These are phyloP conservation scores for Crotophaga sulcirostris DNA, from an alignment of 2,113 vertebrate genomes.

Conservation along the genomic window DNA sequence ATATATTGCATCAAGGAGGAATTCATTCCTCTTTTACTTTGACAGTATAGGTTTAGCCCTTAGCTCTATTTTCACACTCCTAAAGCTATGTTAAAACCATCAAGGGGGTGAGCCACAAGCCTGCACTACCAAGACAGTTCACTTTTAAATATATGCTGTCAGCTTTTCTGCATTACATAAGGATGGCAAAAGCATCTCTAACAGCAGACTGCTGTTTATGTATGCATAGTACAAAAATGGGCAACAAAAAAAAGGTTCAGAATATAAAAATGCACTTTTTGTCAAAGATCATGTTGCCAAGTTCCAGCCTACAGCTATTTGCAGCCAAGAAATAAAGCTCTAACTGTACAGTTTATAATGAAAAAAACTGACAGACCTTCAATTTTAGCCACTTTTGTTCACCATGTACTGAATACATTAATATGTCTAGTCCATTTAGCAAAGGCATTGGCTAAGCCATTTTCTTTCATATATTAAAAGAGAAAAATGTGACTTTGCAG, in stretches of 20 bases:
- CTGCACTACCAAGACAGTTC: background rate
- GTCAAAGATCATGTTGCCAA: background rate
- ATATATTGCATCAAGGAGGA: background rate
- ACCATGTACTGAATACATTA: accelerated
- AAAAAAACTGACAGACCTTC: background rate
- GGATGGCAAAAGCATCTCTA: background rate
- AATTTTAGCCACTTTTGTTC: background rate
- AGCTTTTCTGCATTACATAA: background rate
- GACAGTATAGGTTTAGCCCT: background rate
- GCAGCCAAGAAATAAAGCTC: background rate
- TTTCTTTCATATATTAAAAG: background rate
- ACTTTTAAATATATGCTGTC: background rate
- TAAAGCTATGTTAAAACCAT: background rate
- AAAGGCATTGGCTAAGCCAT: background rate
- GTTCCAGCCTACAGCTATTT: slow-evolving; percentile 3
- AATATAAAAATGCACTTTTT: background rate
- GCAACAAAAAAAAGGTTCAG: background rate
- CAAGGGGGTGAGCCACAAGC: background rate
- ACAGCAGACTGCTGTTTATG: background rate
- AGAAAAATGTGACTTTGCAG: background rate
- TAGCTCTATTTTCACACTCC: slow-evolving; percentile 40
- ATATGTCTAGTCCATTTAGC: background rate
- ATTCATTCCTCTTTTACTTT: slow-evolving; percentile 30
- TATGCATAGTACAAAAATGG: background rate
- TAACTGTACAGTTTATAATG: background rate